phyloP scores from a whole-genome alignment of 2,113 vertebrate species.

The Osmerus mordax region DNA sequence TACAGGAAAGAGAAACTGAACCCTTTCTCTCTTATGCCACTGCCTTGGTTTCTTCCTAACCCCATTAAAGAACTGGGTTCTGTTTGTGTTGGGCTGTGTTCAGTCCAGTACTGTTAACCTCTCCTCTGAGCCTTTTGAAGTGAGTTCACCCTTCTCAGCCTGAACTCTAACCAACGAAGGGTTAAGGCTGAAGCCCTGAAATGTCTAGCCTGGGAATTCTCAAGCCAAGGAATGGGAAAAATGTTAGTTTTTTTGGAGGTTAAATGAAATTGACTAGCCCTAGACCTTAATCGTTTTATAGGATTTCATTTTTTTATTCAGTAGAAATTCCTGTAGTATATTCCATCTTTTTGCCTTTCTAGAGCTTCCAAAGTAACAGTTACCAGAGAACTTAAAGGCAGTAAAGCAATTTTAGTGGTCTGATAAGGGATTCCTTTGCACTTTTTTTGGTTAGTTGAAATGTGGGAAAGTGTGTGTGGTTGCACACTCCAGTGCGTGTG shows the following conservation, averaged over 20 bases:
- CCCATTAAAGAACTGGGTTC: constrained; percentile 39
- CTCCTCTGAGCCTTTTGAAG: constrained; percentile 7
- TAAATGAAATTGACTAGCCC: constrained; percentile 54
- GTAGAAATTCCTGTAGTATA: constrained; percentile 25
- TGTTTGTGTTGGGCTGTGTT: constrained; percentile 38
- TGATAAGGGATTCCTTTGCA: not conserved
- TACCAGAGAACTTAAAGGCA: constrained; percentile 22
- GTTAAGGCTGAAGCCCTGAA: constrained; percentile 45
- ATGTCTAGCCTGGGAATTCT: constrained; percentile 47
- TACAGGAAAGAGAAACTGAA: constrained; percentile 52
- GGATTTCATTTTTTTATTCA: constrained; percentile 47
- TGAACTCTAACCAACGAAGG: constrained; percentile 22
- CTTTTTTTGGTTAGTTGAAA: not conserved
- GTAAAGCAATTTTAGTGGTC: constrained; percentile 39
- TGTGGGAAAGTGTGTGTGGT: not conserved
- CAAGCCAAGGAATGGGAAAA: constrained; percentile 54
- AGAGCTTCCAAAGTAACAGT: constrained; percentile 24
- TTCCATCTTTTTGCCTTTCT: constrained; percentile 21
- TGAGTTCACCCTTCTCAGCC: constrained; percentile 19
- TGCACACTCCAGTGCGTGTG: not conserved
- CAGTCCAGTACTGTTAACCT: constrained; percentile 16
- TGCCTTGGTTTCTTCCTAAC: constrained; percentile 50
- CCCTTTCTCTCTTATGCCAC: constrained; percentile 12
- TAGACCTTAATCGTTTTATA: constrained; percentile 47
- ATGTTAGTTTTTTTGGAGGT: constrained; percentile 37